Percentiles rank a stretch among this genome's conserved stretches.
Evolutionary conservation across 2,797 vertebrate genomes (phyloP).

Genomic region (Argentina silus): DNA sequence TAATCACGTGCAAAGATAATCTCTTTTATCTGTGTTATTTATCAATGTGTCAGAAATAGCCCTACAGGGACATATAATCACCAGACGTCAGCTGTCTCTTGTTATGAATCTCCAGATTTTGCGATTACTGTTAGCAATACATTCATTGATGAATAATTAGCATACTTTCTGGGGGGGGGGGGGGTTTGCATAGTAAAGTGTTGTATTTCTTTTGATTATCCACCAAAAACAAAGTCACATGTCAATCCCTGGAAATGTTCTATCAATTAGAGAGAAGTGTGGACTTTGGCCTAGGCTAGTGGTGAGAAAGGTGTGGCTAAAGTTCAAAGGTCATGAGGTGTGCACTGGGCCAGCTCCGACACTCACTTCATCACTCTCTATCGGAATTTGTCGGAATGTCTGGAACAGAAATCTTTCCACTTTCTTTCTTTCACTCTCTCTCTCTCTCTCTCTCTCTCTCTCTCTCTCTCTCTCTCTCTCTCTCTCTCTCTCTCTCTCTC

Average conservation of each 20-base stretch:
- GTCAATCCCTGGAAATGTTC: constrained; percentile 40
- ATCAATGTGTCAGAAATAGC: background rate
- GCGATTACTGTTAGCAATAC: background rate
- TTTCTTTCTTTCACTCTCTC: background rate
- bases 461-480: background rate
- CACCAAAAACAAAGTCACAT: constrained; percentile 13
- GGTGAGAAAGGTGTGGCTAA: constrained; percentile 14
- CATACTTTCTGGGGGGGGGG: constrained; percentile 29
- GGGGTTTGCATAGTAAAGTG: constrained; percentile 8
- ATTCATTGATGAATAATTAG: constrained; percentile 22
- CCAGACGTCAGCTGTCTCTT: background rate
- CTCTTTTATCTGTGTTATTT: background rate
- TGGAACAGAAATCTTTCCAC: constrained; percentile 12
- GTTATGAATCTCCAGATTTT: constrained; percentile 31
- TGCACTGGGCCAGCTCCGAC: constrained; percentile 13
- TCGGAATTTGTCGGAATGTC: constrained; percentile 36
- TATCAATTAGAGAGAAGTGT: constrained; percentile 38
- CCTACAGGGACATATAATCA: constrained; percentile 17
- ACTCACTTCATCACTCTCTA: background rate
- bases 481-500: background rate
- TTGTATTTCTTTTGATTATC: constrained; percentile 30
- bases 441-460: background rate
- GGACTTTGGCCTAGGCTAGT: constrained; percentile 44
- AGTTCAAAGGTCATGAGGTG: constrained; percentile 46
- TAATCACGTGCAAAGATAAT: constrained; percentile 28